Evolutionary conservation across 1,140 invertebrate species (phyloP).

Genomic region (Zaprionus africanus): DNA sequence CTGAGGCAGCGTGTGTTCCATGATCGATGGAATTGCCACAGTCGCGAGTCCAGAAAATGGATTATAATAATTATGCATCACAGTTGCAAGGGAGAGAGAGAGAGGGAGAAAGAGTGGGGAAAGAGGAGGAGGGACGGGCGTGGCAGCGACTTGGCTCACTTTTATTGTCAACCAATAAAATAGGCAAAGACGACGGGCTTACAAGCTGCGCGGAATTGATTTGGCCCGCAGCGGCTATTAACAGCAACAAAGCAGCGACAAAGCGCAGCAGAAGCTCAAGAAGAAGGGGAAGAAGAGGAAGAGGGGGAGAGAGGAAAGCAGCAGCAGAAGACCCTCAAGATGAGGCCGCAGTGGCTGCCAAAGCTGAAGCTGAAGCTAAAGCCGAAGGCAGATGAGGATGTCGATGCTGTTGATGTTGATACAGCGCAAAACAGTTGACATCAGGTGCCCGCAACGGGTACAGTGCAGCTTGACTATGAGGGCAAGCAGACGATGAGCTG

Average conservation of each 20-base stretch:
- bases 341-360: conserved; percentile 5
- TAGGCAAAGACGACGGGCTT: conserved; percentile 58
- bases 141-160: conserved; percentile 55
- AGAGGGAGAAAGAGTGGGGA: too few species aligned
- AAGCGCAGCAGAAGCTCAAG: conserved; percentile 28
- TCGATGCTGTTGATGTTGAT: conserved; percentile 32
- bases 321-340: conserved; percentile 50
- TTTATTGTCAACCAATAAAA: conserved; percentile 81
- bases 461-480: conserved; percentile 32
- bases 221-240: conserved; percentile 78
- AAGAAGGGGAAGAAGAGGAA: neutral
- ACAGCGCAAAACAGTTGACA: conserved; percentile 49
- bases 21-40: conserved; percentile 77
- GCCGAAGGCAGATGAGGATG: conserved; percentile 29
- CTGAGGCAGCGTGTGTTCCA: conserved; percentile 35
- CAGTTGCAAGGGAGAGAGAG: conserved; percentile 1
- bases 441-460: conserved; percentile 54
- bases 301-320: conserved; percentile 11
- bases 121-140: neutral
- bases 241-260: conserved; percentile 66
- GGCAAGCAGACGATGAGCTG: neutral
- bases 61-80: conserved; percentile 80
- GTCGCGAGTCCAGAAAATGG: conserved; percentile 62
- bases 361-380: conserved; percentile 8
- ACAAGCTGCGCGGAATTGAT: conserved; percentile 74